phyloP scores from a whole-genome alignment of 2,113 vertebrate genomes.

The Morone saxatilis region DNA sequence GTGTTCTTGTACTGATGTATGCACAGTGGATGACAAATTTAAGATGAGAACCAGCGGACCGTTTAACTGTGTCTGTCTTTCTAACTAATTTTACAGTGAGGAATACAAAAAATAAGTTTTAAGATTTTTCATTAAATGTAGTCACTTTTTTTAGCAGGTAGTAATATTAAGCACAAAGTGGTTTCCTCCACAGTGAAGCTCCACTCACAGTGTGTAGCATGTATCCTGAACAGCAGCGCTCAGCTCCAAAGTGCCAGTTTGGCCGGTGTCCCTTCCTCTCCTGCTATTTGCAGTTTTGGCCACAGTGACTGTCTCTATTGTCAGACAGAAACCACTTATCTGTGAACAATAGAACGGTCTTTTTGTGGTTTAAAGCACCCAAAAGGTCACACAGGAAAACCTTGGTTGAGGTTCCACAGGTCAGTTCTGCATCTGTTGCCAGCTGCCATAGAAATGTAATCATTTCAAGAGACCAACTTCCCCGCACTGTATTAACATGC shows the following conservation, averaged over 20 bases:
- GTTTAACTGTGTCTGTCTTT: slow-evolving; percentile 21
- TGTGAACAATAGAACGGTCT: slow-evolving; percentile 31
- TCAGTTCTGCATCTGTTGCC: slow-evolving; percentile 23
- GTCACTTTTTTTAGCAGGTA: slow-evolving; percentile 18
- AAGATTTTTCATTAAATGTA: slow-evolving; percentile 14
- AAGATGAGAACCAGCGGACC: not conserved
- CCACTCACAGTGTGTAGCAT: slow-evolving; percentile 33
- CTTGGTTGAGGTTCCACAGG: slow-evolving; percentile 12
- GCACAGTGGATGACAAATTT: slow-evolving; percentile 33
- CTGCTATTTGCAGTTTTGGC: slow-evolving; percentile 57
- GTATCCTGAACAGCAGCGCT: slow-evolving; percentile 26
- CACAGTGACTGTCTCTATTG: slow-evolving; percentile 37
- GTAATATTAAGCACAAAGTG: slow-evolving; percentile 8
- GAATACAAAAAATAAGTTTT: not conserved
- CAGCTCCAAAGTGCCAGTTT: slow-evolving; percentile 51
- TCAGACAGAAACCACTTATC: slow-evolving; percentile 60
- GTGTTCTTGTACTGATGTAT: slow-evolving; percentile 43
- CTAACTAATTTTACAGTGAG: slow-evolving; percentile 22
- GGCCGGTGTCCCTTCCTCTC: slow-evolving; percentile 39
- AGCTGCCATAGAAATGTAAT: not conserved
- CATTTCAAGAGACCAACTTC: slow-evolving; percentile 3
- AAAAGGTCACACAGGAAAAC: slow-evolving; percentile 39
- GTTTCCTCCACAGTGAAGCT: slow-evolving; percentile 31
- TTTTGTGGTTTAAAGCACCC: slow-evolving; percentile 36
- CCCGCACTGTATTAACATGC: not conserved